Percentiles rank a stretch among this genome's conserved stretches.
These are phyloP conservation scores for Drosophila affinis DNA, from an alignment of 2,888 invertebrate genomes.

Conservation along the genomic window DNA sequence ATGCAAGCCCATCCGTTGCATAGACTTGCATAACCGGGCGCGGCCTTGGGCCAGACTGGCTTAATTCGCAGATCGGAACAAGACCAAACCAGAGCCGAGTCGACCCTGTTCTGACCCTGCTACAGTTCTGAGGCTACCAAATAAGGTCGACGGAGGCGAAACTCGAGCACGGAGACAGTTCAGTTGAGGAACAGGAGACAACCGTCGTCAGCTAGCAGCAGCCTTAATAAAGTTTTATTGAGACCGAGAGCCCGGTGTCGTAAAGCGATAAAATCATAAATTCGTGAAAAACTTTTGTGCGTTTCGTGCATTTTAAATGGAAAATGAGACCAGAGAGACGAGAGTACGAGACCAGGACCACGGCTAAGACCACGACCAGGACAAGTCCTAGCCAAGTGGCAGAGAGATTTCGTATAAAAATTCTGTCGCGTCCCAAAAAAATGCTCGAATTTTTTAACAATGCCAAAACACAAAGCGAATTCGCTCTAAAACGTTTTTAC, in stretches of 20 bases:
- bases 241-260: constrained; percentile 48
- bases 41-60: constrained; percentile 32
- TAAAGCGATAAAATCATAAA: constrained; percentile 79
- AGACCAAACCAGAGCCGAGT: not conserved
- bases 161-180: constrained; percentile 63
- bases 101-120: constrained; percentile 43
- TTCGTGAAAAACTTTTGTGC: constrained; percentile 62
- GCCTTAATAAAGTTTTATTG: constrained; percentile 72
- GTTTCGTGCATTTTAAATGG: constrained; percentile 66
- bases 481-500: constrained; percentile 75
- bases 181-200: constrained; percentile 9
- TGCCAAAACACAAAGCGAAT: constrained; percentile 56
- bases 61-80: constrained; percentile 31
- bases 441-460: constrained; percentile 76
- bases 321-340: constrained; percentile 51
- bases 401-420: constrained; percentile 56
- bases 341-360: constrained; percentile 21
- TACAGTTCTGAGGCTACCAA: constrained; percentile 75
- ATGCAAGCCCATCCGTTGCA: constrained; percentile 74
- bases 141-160: constrained; percentile 65
- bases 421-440: constrained; percentile 69
- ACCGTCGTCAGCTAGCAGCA: constrained; percentile 10
- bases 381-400: constrained; percentile 12
- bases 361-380: constrained; percentile 11
- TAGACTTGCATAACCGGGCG: constrained; percentile 73